Percentiles rank a stretch among this genome's conserved stretches.
Conservation (phyloP, 1,140 invertebrate genomes). For the Brachionus paranguensis region DNA sequence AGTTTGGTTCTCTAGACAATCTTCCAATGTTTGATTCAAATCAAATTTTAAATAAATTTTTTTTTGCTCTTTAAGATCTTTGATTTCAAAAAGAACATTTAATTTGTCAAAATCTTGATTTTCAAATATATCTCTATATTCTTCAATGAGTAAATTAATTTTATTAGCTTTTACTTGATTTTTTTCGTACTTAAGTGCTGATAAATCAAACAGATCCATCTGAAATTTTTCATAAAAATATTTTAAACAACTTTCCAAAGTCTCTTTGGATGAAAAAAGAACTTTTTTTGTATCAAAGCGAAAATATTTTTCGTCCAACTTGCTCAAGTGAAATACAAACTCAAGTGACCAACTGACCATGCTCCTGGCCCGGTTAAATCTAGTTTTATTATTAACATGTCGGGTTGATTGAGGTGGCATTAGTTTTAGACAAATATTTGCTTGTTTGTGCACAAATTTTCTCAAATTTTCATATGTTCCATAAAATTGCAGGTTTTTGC, state of each 20-base stretch:
- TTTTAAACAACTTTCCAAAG: neutral
- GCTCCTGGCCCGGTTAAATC: neutral
- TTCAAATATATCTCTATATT: neutral
- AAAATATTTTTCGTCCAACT: neutral
- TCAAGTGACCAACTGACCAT: conserved; percentile 39
- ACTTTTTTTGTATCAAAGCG: neutral
- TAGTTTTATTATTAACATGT: neutral
- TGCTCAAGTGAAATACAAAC: neutral
- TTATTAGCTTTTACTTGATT: neutral
- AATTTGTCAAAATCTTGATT: neutral
- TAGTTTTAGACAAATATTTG: conserved; percentile 10
- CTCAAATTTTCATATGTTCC: conserved; percentile 30
- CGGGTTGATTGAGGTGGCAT: conserved; percentile 24
- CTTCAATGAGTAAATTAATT: neutral
- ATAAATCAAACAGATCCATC: neutral
- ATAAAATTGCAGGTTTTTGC: neutral
- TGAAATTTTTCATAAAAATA: conserved; percentile 19
- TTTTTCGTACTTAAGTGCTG: neutral
- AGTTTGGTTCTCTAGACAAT: neutral
- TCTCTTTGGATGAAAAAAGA: conserved; percentile 24
- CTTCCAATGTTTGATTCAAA: neutral
- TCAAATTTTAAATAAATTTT: conserved; percentile 1
- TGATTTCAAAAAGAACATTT: conserved; percentile 11
- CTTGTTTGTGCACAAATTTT: conserved; percentile 35
- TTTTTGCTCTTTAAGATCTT: neutral